Evolutionary conservation across 2,797 vertebrate species (phyloP).

Genomic region (Bufotes viridis): DNA sequence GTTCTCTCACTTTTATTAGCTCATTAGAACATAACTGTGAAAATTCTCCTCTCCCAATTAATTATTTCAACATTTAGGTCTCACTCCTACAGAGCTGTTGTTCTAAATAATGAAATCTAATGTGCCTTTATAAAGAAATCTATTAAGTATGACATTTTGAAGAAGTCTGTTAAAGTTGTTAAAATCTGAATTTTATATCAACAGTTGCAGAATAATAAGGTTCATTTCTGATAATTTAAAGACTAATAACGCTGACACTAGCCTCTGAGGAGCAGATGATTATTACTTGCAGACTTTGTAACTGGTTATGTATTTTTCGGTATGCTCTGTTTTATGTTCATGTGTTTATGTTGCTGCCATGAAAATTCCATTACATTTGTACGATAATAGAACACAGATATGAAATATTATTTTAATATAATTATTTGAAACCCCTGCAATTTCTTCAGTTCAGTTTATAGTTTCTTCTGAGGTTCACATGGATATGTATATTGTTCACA

Average conservation of each 20-base stretch:
- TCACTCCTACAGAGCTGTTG: constrained; percentile 59
- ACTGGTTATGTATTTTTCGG: not conserved
- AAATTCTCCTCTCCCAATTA: constrained; percentile 62
- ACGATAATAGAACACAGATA: not conserved
- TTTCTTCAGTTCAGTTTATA: no score
- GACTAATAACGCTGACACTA: not conserved
- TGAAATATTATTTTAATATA: not conserved
- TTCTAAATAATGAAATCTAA: constrained; percentile 68
- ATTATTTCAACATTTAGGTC: constrained; percentile 60
- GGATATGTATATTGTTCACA: no score
- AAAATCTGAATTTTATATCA: constrained; percentile 74
- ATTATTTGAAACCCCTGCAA: not conserved
- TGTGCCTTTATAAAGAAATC: constrained; percentile 69
- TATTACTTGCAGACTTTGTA: not conserved
- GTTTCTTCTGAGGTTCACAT: no score
- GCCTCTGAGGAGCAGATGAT: not conserved
- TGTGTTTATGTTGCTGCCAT: not conserved
- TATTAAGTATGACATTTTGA: constrained; percentile 66
- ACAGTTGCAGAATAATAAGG: constrained; percentile 68
- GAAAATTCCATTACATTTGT: not conserved
- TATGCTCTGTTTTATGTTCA: not conserved
- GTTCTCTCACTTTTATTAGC: constrained; percentile 48
- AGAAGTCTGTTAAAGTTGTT: constrained; percentile 69
- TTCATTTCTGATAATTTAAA: constrained; percentile 65
- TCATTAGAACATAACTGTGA: constrained; percentile 57